Conservation (phyloP, 2,888 invertebrate genomes). For the Schizaphis graminum region DNA sequence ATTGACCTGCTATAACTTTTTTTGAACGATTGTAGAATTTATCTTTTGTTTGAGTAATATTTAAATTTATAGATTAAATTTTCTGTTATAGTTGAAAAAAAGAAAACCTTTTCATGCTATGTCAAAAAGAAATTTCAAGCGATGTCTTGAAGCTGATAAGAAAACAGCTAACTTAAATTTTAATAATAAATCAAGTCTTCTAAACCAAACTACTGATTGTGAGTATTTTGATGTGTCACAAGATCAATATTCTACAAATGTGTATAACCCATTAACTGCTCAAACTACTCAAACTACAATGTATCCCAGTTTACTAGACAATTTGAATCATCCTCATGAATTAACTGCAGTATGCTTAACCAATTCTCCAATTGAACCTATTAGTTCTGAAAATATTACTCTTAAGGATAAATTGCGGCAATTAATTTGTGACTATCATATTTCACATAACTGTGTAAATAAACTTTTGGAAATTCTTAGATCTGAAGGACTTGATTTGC, state of each 20-base stretch:
- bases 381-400: background rate
- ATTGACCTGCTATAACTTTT: background rate
- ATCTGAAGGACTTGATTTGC: conserved; percentile 18
- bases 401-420: conserved; percentile 1
- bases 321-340: background rate
- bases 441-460: conserved; percentile 36
- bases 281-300: conserved; percentile 23
- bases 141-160: conserved; percentile 6
- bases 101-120: background rate
- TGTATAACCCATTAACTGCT: background rate
- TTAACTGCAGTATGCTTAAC: background rate
- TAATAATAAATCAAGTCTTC: background rate
- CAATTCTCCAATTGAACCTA: background rate
- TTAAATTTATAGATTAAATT: background rate
- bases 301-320: background rate
- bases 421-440: conserved; percentile 33
- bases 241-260: conserved; percentile 6
- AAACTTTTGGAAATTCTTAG: conserved; percentile 7
- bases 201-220: background rate
- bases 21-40: background rate
- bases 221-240: background rate
- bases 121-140: conserved; percentile 7
- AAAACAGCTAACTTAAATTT: background rate
- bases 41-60: background rate
- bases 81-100: conserved; percentile 18